phyloP scores from a whole-genome alignment of 2,113 vertebrate genomes.

The Poeciliopsis turrubarensis region DNA sequence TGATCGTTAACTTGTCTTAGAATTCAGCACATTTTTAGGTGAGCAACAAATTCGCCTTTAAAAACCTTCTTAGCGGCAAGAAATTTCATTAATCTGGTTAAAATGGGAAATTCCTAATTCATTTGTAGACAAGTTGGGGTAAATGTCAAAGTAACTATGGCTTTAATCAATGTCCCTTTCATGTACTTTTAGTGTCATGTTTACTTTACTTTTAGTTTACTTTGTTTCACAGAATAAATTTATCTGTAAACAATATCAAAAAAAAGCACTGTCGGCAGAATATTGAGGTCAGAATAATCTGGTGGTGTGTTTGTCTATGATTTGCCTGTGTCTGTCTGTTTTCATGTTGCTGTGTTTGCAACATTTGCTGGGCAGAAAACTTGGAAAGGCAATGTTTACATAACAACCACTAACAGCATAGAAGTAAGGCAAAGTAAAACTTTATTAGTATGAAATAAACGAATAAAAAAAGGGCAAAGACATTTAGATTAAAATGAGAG shows the following conservation, averaged over 20 bases:
- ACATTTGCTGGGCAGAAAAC: neutral
- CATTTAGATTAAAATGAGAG: no score
- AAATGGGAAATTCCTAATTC: neutral
- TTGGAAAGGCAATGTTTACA: neutral
- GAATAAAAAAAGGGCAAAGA: no score
- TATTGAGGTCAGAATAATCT: neutral
- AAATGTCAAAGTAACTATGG: neutral
- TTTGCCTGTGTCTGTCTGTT: neutral
- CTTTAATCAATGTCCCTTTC: no score
- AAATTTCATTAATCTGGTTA: neutral
- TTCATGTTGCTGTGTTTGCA: no score
- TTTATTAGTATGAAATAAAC: no score
- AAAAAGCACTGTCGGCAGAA: no score
- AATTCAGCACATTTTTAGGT: neutral
- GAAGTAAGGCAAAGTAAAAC: neutral
- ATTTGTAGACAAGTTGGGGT: neutral
- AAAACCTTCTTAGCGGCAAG: neutral
- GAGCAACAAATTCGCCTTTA: neutral
- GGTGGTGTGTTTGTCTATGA: neutral
- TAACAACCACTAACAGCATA: neutral
- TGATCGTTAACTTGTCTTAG: slow-evolving; percentile 2
- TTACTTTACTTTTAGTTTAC: no score
- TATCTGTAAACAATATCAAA: no score
- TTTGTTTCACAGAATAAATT: no score
- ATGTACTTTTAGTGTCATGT: no score